Evolutionary conservation across 2,113 vertebrate species (phyloP).

Genomic region (Menidia beryllina): DNA sequence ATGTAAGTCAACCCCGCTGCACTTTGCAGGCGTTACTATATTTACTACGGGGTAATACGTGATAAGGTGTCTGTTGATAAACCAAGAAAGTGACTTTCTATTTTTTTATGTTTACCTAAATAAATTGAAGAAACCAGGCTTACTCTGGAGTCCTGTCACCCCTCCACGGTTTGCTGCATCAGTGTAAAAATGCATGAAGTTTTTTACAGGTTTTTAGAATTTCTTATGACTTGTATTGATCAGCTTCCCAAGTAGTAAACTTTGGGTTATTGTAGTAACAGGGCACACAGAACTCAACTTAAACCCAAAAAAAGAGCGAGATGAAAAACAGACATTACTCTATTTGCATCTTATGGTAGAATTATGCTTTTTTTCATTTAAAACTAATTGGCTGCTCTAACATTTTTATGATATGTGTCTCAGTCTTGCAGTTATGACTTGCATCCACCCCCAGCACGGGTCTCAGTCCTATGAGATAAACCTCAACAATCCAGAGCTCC

Average conservation of each 20-base stretch:
- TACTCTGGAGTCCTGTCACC: not conserved
- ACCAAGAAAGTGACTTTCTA: conserved; percentile 21
- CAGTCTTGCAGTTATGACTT: conserved; percentile 90
- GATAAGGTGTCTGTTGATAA: not conserved
- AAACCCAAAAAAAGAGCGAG: not conserved
- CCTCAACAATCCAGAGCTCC: conserved; percentile 81
- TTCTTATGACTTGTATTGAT: too few species aligned
- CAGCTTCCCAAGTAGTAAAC: too few species aligned
- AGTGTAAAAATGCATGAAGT: not conserved
- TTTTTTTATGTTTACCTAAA: too few species aligned
- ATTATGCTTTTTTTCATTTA: too few species aligned
- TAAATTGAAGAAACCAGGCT: not conserved
- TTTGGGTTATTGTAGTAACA: too few species aligned
- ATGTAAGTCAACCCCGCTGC: conserved; percentile 36
- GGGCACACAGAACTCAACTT: too few species aligned
- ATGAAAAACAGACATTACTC: too few species aligned
- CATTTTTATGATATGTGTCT: conserved; percentile 9
- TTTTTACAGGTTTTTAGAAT: not conserved
- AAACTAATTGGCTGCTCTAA: not conserved
- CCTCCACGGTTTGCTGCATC: not conserved
- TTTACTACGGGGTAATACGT: not conserved
- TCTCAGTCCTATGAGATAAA: conserved; percentile 84
- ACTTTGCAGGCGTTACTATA: conserved; percentile 4
- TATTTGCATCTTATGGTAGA: not conserved
- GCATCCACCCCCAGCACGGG: conserved; percentile 91